Conservation (phyloP, 2,797 vertebrate genomes). For the Pteropus rufus region DNA sequence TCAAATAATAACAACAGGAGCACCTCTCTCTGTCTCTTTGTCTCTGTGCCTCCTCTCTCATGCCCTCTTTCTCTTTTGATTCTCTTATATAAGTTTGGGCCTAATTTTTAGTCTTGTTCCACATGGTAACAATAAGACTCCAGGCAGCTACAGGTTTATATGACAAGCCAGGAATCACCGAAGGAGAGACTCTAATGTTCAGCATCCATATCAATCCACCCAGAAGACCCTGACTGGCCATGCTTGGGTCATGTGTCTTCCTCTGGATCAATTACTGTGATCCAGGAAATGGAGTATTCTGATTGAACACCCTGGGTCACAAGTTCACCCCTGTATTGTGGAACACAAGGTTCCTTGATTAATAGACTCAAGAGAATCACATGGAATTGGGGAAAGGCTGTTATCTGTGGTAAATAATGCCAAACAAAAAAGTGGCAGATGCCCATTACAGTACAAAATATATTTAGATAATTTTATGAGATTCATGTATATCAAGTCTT, state of each 20-base stretch:
- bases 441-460: slow-evolving; percentile 29
- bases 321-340: background rate
- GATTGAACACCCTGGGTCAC: background rate
- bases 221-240: background rate
- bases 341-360: background rate
- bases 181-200: background rate
- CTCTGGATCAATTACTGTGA: background rate
- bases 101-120: background rate
- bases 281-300: background rate
- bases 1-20: background rate
- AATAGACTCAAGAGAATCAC: background rate
- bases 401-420: background rate
- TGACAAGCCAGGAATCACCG: background rate
- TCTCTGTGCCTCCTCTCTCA: background rate
- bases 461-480: slow-evolving; percentile 50
- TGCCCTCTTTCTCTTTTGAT: background rate
- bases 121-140: background rate
- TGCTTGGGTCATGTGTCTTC: background rate
- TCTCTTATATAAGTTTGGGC: background rate
- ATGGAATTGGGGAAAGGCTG: background rate
- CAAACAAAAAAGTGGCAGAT: slow-evolving; percentile 34
- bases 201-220: background rate
- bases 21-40: background rate
- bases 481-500: slow-evolving; percentile 21
- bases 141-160: background rate